Conservation (phyloP, 2,113 vertebrate species). For the Monarcha castaneiventris region DNA sequence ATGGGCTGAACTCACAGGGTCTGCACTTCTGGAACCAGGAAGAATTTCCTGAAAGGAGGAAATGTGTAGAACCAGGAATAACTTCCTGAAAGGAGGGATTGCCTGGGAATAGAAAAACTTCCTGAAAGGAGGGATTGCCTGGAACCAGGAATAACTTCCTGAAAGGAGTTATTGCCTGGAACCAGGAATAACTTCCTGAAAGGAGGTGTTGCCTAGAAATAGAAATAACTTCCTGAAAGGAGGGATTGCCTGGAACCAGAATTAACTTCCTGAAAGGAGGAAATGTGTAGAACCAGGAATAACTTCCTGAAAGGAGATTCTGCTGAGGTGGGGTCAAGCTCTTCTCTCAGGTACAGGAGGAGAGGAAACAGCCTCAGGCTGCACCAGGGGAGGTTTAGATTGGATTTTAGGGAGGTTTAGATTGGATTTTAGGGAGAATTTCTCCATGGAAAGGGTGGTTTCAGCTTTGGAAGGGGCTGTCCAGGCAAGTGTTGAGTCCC, state of each 20-base stretch:
- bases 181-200: background rate
- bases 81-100: background rate
- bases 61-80: too few species aligned
- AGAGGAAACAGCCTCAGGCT: background rate
- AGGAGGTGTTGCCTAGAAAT: accelerated
- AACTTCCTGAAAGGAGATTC: background rate
- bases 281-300: background rate
- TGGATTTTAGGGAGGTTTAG: background rate
- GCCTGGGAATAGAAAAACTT: background rate
- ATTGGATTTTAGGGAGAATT: background rate
- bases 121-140: background rate
- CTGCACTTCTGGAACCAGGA: background rate
- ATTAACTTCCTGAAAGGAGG: background rate
- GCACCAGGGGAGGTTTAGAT: background rate
- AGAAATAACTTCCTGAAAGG: background rate
- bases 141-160: background rate
- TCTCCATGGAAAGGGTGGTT: background rate
- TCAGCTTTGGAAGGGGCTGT: background rate
- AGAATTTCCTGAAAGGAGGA: background rate
- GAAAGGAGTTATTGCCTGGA: background rate
- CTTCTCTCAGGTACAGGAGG: background rate
- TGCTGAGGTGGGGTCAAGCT: background rate
- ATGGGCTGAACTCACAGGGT: background rate
- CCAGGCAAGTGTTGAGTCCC: background rate
- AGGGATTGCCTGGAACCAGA: background rate